Base-by-base conservation (phyloP, 2,797 vertebrate genomes). In the Protonibea diacanthus region DNA sequence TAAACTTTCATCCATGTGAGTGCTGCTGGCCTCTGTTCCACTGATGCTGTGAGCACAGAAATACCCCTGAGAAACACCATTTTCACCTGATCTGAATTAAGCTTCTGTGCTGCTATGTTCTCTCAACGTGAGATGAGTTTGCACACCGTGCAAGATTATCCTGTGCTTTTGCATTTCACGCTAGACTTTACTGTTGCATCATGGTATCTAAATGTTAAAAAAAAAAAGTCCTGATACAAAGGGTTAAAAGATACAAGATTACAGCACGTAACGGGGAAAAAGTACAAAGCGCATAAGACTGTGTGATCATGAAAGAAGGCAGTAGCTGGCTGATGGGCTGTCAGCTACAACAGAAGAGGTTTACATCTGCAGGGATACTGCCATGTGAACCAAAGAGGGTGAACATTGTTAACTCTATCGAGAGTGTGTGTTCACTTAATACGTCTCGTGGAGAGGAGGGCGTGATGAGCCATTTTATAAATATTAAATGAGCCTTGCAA, bases 401-500 rank as follows among this genome's bases (percentile, higher is more conserved):
- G 55, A 81, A 71, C 48, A 33, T 53, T 44, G 69, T 38, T 59
- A 60, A 65, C 60, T 61, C 45, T 49, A 12, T 77, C 51, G 40
- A 38, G 21, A 49, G 40, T 60, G 48, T 13, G 14, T 53, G 63
- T 68, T 74, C 59, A 13, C 25, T 38, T n/a, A 63, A 68, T 47
- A 64, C 20, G 18, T 70, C 66, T 79, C 60, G 45, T 38, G 70
- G 78, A 45, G 63, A 79, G 44, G 59, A 76, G 74, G 21, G 64
- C 25, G 59, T 65, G 27, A 77, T 3, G n/a, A 73, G 71, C 5
- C 17, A 47, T 70, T 83, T 65, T n/a, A 49, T 82, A 44, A 53
- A 87, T 85, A 76, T 68, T 87, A 78, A 85, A 88, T 77, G 69
- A 88, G 74, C 27, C 23, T 48, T 25, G 29, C 53, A 77, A 74